Conservation (phyloP, 2,888 invertebrate genomes). For the Ephialtes manifestator region DNA sequence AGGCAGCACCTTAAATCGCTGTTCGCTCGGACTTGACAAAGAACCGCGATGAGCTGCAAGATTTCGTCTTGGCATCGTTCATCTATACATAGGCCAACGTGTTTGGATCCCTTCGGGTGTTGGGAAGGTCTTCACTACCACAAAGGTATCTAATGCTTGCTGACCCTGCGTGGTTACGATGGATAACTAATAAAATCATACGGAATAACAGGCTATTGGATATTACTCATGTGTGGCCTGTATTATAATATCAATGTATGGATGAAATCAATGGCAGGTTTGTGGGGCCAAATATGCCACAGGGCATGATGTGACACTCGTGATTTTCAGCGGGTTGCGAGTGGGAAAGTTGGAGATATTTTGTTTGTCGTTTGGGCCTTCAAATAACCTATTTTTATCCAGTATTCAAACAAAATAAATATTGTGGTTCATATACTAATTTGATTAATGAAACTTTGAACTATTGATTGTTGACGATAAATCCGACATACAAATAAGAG, state of each 20-base stretch:
- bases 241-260: neutral
- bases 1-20: slow-evolving; percentile 46
- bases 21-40: slow-evolving; percentile 57
- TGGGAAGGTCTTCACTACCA: neutral
- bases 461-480: too few species aligned
- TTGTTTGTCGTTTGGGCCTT: too few species aligned
- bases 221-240: neutral
- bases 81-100: neutral
- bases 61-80: slow-evolving; percentile 24
- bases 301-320: neutral
- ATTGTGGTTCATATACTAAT: too few species aligned
- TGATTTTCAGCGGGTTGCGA: neutral
- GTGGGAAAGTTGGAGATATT: neutral
- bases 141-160: neutral
- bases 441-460: too few species aligned
- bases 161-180: neutral
- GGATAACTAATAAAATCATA: slow-evolving; percentile 4
- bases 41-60: slow-evolving; percentile 39
- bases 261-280: neutral
- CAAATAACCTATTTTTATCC: too few species aligned
- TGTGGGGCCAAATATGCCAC: neutral
- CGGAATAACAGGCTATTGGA: neutral
- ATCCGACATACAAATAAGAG: too few species aligned
- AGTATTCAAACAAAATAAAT: too few species aligned
- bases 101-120: slow-evolving; percentile 4